Evolutionary conservation across 2,113 vertebrate genomes (phyloP).

Genomic region (Oceanites oceanicus): DNA sequence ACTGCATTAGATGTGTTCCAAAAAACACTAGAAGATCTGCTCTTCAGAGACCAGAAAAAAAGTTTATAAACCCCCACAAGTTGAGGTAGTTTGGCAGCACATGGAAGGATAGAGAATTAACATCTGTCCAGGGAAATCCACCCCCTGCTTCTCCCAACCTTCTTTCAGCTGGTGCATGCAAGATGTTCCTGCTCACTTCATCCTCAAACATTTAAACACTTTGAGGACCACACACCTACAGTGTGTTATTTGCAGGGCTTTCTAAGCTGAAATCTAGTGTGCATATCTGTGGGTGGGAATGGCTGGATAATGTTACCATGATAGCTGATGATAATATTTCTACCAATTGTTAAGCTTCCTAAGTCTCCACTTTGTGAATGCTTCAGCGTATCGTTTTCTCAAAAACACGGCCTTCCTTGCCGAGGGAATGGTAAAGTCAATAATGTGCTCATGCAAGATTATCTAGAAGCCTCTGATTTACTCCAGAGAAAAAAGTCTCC

Average conservation of each 20-base stretch:
- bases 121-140: conserved; percentile 61
- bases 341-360: conserved; percentile 67
- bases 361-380: conserved; percentile 63
- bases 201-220: conserved; percentile 46
- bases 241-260: background rate
- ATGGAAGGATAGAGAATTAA: conserved; percentile 45
- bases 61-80: conserved; percentile 29
- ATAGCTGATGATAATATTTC: conserved; percentile 71
- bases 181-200: conserved; percentile 64
- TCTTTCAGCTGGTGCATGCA: conserved; percentile 53
- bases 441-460: conserved; percentile 27
- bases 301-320: conserved; percentile 55
- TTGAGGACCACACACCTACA: conserved; percentile 49
- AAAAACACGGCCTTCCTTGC: background rate
- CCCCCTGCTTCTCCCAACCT: conserved; percentile 6
- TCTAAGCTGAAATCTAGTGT: background rate
- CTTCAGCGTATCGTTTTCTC: background rate
- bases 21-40: conserved; percentile 30
- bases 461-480: conserved; percentile 32
- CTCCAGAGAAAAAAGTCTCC: conserved; percentile 3
- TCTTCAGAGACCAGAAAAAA: conserved; percentile 22
- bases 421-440: conserved; percentile 38
- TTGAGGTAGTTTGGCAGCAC: conserved; percentile 58
- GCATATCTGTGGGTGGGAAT: conserved; percentile 57
- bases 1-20: conserved; percentile 44